Evolutionary conservation across 2,888 invertebrate genomes (phyloP).

Genomic region (Eucriotettix oculatus): DNA sequence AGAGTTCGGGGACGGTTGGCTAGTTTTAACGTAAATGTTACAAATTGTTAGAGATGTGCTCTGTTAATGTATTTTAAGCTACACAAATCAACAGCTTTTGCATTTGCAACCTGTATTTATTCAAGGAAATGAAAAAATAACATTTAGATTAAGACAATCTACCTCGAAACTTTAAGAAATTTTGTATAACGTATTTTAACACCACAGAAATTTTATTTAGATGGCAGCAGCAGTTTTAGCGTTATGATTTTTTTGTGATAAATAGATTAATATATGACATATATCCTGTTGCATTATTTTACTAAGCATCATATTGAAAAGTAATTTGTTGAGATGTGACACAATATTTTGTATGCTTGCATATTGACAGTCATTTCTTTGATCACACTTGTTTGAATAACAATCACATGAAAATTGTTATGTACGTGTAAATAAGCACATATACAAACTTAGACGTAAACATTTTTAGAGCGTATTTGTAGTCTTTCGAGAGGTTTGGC

Average conservation of each 20-base stretch:
- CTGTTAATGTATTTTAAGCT: too few species aligned
- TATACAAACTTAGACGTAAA: not conserved
- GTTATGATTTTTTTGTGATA: not conserved
- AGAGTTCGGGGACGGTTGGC: too few species aligned
- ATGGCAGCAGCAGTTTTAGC: not conserved
- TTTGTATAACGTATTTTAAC: not conserved
- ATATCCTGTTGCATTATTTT: not conserved
- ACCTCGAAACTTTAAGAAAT: constrained; percentile 3
- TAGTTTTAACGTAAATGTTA: too few species aligned
- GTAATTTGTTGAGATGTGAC: not conserved
- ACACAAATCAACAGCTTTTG: too few species aligned
- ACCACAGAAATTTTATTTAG: not conserved
- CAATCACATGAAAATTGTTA: not conserved
- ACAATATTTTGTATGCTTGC: not conserved
- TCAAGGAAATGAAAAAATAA: too few species aligned
- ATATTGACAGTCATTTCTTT: not conserved
- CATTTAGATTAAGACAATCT: constrained; percentile 7
- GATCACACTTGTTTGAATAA: not conserved
- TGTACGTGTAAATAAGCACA: not conserved
- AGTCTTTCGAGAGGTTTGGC: too few species aligned
- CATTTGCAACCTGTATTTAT: too few species aligned
- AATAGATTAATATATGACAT: not conserved
- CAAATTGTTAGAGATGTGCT: too few species aligned
- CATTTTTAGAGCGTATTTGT: too few species aligned
- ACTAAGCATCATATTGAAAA: not conserved